Conservation (phyloP, 2,113 vertebrate species). For the Talpa occidentalis region DNA sequence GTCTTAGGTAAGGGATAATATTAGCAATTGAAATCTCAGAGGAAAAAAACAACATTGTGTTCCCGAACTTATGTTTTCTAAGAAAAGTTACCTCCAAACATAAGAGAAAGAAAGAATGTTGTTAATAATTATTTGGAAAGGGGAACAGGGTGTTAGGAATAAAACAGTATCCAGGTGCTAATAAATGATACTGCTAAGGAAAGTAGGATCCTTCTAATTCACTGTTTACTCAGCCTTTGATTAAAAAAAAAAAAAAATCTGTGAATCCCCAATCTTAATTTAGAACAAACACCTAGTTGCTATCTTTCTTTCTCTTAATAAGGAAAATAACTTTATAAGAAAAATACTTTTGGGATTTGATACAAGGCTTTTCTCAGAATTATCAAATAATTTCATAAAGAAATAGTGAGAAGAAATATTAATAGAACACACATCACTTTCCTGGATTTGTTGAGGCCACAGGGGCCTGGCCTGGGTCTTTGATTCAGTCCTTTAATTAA, state of each 20-base stretch:
- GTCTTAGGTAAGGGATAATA: conserved; percentile 32
- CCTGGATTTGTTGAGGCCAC: neutral
- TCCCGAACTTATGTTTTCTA: neutral
- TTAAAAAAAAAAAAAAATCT: neutral
- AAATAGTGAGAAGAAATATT: neutral
- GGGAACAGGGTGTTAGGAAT: neutral
- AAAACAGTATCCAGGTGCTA: neutral
- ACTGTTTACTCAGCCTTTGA: neutral
- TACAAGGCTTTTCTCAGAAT: neutral
- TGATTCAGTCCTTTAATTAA: neutral
- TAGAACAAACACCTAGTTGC: neutral
- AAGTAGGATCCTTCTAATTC: neutral
- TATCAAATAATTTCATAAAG: neutral
- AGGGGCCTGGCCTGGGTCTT: neutral
- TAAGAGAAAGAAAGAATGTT: neutral
- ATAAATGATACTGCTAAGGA: neutral
- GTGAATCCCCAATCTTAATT: neutral
- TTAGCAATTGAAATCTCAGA: conserved; percentile 38
- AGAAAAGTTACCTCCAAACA: neutral
- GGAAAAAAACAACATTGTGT: neutral
- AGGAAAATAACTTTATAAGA: conserved; percentile 3
- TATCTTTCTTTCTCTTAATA: neutral
- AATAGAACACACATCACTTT: neutral
- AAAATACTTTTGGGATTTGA: conserved; percentile 9
- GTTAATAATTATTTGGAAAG: neutral